These are phyloP conservation scores for Hemaris fuciformis DNA, from an alignment of 2,888 invertebrate species.

Conservation along the genomic window DNA sequence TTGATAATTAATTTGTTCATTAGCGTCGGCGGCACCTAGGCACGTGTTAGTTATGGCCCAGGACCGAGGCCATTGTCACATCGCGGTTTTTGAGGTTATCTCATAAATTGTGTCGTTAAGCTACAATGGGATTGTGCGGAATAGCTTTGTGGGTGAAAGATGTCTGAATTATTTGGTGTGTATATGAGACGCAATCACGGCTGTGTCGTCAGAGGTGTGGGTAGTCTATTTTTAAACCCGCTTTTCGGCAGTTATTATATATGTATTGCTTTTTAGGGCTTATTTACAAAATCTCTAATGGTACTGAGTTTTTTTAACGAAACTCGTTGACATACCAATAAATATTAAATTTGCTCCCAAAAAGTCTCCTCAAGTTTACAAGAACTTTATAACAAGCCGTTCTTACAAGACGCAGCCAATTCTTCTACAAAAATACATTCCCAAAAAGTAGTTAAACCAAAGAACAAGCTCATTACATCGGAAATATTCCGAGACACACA, in stretches of 20 bases:
- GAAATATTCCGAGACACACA: background rate
- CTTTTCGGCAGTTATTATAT: no score
- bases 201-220: no score
- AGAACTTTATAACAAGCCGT: no score
- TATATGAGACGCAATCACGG: background rate
- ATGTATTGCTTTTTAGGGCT: no score
- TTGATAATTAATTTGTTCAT: conserved; percentile 71
- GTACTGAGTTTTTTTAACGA: no score
- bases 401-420: no score
- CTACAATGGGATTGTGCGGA: background rate
- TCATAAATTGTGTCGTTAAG: background rate
- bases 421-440: background rate
- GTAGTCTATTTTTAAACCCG: no score
- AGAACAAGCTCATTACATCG: background rate
- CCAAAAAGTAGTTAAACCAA: background rate
- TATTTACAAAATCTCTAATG: no score
- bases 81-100: conserved; percentile 6
- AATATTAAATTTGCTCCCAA: no score
- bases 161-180: background rate
- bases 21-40: conserved; percentile 57
- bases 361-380: no score
- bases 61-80: background rate
- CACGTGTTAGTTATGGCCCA: conserved; percentile 26
- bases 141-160: no score
- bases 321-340: no score